Conservation (phyloP, 2,888 invertebrate genomes). For the Byasa hedistus region DNA sequence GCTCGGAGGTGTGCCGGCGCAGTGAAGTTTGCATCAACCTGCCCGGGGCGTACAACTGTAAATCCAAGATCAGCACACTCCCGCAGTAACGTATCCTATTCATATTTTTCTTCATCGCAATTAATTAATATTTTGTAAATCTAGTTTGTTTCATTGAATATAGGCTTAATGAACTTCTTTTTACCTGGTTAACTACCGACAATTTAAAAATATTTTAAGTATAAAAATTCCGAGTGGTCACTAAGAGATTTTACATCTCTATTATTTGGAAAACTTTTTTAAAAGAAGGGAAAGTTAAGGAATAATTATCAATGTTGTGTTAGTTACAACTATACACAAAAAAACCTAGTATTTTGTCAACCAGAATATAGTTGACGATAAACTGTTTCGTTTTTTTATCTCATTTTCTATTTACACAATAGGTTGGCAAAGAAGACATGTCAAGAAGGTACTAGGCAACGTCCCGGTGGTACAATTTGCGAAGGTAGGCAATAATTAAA, state of each 20-base stretch:
- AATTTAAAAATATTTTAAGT: no score
- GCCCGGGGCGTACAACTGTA: conserved; percentile 90
- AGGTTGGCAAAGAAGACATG: conserved; percentile 71
- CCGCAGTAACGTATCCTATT: conserved; percentile 56
- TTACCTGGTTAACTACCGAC: no score
- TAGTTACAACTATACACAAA: no score
- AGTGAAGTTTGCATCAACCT: conserved; percentile 92
- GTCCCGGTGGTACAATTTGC: conserved; percentile 81
- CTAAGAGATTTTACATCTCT: no score
- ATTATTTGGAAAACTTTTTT: no score
- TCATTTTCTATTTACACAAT: conserved; percentile 16
- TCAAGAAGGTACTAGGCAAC: conserved; percentile 80
- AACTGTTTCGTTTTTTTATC: neutral
- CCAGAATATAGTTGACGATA: neutral
- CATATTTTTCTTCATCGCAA: neutral
- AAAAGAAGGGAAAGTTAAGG: no score
- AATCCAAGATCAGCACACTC: conserved; percentile 77
- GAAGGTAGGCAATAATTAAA: conserved; percentile 62
- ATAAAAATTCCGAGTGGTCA: no score
- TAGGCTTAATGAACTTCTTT: no score
- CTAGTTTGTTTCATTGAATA: neutral
- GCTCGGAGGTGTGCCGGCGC: conserved; percentile 86
- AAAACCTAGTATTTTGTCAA: no score
- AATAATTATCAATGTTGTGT: no score
- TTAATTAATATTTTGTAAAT: neutral